phyloP scores from a whole-genome alignment of 2,888 invertebrate species.

The Rhagium mordax region DNA sequence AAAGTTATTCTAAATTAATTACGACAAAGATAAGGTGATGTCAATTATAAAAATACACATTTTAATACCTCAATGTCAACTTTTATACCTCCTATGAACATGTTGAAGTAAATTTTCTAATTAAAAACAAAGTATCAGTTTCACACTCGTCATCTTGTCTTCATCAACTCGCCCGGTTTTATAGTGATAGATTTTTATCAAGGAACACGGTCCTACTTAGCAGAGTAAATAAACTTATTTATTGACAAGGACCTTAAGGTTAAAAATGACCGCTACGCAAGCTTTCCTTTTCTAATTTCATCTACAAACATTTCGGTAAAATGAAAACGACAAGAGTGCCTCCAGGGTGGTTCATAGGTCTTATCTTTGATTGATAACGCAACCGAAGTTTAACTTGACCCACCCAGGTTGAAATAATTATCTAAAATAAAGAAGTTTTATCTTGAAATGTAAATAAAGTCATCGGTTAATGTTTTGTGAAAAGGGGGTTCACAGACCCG shows the following conservation, averaged over 20 bases:
- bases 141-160: slow-evolving; percentile 30
- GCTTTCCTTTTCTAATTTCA: slow-evolving; percentile 8
- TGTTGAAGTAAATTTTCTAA: slow-evolving; percentile 33
- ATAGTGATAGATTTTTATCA: slow-evolving; percentile 30
- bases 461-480: slow-evolving; percentile 19
- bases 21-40: neutral
- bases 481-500: neutral
- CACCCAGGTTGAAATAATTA: slow-evolving; percentile 37
- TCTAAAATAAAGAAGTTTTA: slow-evolving; percentile 34
- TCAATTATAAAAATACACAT: slow-evolving; percentile 31
- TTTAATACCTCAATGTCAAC: slow-evolving; percentile 34
- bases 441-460: slow-evolving; percentile 29
- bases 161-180: slow-evolving; percentile 19
- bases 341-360: slow-evolving; percentile 15
- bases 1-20: neutral
- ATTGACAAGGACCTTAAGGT: slow-evolving; percentile 26
- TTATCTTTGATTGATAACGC: slow-evolving; percentile 37
- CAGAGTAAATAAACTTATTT: slow-evolving; percentile 34
- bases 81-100: slow-evolving; percentile 30
- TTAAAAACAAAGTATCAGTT: slow-evolving; percentile 35
- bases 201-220: slow-evolving; percentile 27
- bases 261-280: slow-evolving; percentile 8
- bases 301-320: slow-evolving; percentile 31
- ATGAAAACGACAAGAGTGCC: slow-evolving; percentile 20
- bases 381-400: slow-evolving; percentile 27